Conservation (phyloP, 2,888 invertebrate species). For the Nebria salina region DNA sequence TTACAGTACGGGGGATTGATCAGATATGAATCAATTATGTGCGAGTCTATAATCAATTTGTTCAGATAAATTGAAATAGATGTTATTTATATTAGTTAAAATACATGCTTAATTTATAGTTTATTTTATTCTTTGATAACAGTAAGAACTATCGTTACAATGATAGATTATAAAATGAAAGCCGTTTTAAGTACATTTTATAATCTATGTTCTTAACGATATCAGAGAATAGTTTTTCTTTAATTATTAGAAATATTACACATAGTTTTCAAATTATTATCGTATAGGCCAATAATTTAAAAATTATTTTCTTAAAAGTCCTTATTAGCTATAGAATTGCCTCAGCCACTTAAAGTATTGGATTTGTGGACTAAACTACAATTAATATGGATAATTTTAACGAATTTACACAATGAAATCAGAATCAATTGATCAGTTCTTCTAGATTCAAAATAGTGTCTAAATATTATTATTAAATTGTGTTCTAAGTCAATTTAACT, state of each 20-base stretch:
- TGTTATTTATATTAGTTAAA: slow-evolving; percentile 2
- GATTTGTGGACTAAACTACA: slow-evolving; percentile 18
- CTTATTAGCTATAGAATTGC: slow-evolving; percentile 32
- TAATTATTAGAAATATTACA: not conserved
- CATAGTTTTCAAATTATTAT: slow-evolving; percentile 18
- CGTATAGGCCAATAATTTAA: slow-evolving; percentile 43
- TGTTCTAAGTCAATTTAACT: no score
- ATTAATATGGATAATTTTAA: slow-evolving; percentile 28
- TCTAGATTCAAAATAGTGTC: no score
- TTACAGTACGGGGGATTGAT: slow-evolving; percentile 31
- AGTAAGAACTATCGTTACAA: slow-evolving; percentile 59
- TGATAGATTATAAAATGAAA: slow-evolving; percentile 56
- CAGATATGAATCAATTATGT: slow-evolving; percentile 18
- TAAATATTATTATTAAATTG: no score
- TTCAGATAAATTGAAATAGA: not conserved
- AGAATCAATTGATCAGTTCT: not conserved
- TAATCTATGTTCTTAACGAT: slow-evolving; percentile 44
- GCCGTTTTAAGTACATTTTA: slow-evolving; percentile 50
- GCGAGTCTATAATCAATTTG: slow-evolving; percentile 16
- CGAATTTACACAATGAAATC: slow-evolving; percentile 34
- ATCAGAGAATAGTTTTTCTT: slow-evolving; percentile 23
- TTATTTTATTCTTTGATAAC: not conserved
- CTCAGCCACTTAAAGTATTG: slow-evolving; percentile 25
- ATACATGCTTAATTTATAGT: slow-evolving; percentile 18
- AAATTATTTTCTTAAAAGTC: slow-evolving; percentile 20